A percentile compares a stretch with the other conserved stretches of the same genome.
These are phyloP conservation scores for Chiloscyllium punctatum DNA, from an alignment of 2,797 vertebrate genomes.

Conservation along the genomic window DNA sequence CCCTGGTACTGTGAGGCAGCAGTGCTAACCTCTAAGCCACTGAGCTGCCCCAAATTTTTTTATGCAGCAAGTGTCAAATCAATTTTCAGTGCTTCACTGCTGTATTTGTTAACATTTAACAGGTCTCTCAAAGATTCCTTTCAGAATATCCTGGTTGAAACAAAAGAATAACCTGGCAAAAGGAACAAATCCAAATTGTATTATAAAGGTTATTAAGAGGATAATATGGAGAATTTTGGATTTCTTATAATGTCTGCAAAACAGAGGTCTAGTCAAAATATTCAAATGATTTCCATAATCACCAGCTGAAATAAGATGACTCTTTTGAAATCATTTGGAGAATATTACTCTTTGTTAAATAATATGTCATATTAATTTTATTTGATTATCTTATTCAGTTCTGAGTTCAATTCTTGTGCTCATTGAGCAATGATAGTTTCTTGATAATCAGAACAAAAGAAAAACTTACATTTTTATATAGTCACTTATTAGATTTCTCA, in stretches of 20 bases:
- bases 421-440: not conserved
- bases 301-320: not conserved
- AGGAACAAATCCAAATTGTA: not conserved
- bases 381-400: not conserved
- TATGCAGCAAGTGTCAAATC: not conserved
- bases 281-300: not conserved
- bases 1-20: too few species aligned
- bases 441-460: not conserved
- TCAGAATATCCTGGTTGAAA: not conserved
- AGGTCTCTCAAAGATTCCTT: not conserved
- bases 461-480: not conserved
- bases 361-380: not conserved
- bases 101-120: not conserved
- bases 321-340: not conserved
- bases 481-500: not conserved
- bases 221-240: conserved; percentile 9
- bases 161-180: not conserved
- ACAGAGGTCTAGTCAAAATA: not conserved
- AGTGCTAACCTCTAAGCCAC: too few species aligned
- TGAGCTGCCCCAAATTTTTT: not conserved
- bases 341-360: not conserved
- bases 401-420: not conserved
- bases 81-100: not conserved
- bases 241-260: not conserved
- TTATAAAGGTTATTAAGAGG: not conserved